Evolutionary conservation across 2,797 vertebrate genomes (phyloP), one percentile per base, ranked within the genome.

Genomic region (Peromyscus melanophrys): DNA sequence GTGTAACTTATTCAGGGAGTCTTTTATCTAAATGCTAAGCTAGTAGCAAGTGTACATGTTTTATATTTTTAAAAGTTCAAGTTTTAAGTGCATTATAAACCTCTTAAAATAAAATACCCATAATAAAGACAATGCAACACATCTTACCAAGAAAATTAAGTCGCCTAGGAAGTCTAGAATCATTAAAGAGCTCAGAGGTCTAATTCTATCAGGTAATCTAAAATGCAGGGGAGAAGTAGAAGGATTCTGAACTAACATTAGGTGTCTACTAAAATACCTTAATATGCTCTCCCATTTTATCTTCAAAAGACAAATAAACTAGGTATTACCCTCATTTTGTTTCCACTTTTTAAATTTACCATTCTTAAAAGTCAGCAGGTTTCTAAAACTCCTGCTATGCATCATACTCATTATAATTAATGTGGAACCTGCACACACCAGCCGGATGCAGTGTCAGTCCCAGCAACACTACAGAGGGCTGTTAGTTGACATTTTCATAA

Each of bases 1-100:
- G 40, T 13, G 90, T 90, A 19, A 96, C 89, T 89, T 97, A 52
- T 85, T 90, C 27, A 96, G 43, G 82, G 46, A 96, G 93, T 23
- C 0, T 40, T 75, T 40, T 40, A 88, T 80, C 89, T 95, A 57
- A 96, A 90, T 83, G 69, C 14, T 69, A n/a, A 89, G 19, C 63
- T 94, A 84, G 40, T 77, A 89, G 95, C 82, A 93, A 94, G 95
- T 65, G 23, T 29, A 77, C 4, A 73, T 17, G 11, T 90, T 77
- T 85, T 80, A 59, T 27, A 86, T 89, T 94, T 90, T 95, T 71
- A 95, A 84, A 85, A 85, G 17, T 59, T 87, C 52, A 89, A 80
- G 34, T 73, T 94, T 96, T 95, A 93, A 69, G 92, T 84, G 37
- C 67, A 90, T 40, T 90, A 83, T 57, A 73, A 94, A 61, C 6